Conservation (phyloP, 2,113 vertebrate species). For the Apodemus sylvaticus region DNA sequence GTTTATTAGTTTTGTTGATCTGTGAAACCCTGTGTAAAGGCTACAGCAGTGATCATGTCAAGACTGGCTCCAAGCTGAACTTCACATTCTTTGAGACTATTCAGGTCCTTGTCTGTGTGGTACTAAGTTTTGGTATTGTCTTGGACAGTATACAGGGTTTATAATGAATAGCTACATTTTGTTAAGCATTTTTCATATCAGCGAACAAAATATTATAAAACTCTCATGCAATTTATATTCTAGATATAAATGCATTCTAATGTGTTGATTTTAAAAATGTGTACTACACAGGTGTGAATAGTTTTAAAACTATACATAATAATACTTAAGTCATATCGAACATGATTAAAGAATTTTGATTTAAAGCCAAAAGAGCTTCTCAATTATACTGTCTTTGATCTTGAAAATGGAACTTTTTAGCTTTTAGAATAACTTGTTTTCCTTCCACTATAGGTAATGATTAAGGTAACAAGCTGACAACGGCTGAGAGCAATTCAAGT, state of each 20-base stretch:
- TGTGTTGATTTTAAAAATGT: not conserved
- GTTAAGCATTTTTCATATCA: not conserved
- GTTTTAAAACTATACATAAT: slow-evolving; percentile 43
- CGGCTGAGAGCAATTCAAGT: slow-evolving; percentile 47
- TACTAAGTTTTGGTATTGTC: slow-evolving; percentile 13
- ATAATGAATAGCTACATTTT: slow-evolving; percentile 12
- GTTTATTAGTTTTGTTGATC: not conserved
- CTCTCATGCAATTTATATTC: slow-evolving; percentile 52
- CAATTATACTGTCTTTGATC: slow-evolving; percentile 30
- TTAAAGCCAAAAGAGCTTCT: slow-evolving; percentile 51
- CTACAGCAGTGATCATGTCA: not conserved
- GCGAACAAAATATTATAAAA: slow-evolving; percentile 53
- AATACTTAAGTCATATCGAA: slow-evolving; percentile 18
- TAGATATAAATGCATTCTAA: slow-evolving; percentile 40
- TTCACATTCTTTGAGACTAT: slow-evolving; percentile 31
- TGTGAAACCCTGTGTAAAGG: not conserved
- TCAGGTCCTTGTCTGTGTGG: not conserved
- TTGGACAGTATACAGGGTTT: slow-evolving; percentile 3
- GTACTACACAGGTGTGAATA: not conserved
- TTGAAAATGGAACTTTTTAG: slow-evolving; percentile 56
- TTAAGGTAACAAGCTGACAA: slow-evolving; percentile 52
- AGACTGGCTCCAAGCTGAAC: not conserved
- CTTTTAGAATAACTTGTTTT: slow-evolving; percentile 47
- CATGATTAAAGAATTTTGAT: slow-evolving; percentile 48
- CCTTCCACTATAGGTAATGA: not conserved